Evolutionary conservation across 2,113 vertebrate genomes (phyloP).

Genomic region (Caretta caretta): DNA sequence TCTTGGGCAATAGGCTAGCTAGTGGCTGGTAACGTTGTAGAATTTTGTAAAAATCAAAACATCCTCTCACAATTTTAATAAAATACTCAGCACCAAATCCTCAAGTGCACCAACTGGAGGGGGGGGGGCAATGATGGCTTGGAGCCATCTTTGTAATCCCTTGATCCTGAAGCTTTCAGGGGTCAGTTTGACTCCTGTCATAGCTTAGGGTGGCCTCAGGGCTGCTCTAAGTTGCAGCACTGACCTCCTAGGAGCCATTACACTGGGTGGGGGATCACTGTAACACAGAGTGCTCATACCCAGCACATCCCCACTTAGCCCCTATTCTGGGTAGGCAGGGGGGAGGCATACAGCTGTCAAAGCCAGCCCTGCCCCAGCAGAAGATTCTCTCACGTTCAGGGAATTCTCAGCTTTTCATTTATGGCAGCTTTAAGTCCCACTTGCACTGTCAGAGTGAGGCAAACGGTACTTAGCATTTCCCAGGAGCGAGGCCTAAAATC

Average conservation of each 20-base stretch:
- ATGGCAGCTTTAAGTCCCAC: background rate
- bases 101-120: background rate
- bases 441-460: background rate
- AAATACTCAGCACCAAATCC: background rate
- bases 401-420: background rate
- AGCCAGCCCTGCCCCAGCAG: background rate
- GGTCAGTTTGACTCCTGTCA: background rate
- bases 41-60: background rate
- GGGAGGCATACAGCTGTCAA: background rate
- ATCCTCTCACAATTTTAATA: background rate
- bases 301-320: rapidly evolving
- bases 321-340: background rate
- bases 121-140: background rate
- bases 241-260: background rate
- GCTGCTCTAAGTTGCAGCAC: background rate
- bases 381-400: background rate
- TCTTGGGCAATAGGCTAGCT: background rate
- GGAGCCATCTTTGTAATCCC: background rate
- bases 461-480: background rate
- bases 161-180: background rate
- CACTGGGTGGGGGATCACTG: no score
- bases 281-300: background rate
- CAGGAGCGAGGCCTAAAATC: background rate
- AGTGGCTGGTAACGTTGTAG: background rate
- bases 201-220: background rate